These are phyloP conservation scores for Emydura subglobosa DNA, from an alignment of 2,113 vertebrate genomes.

Conservation along the genomic window DNA sequence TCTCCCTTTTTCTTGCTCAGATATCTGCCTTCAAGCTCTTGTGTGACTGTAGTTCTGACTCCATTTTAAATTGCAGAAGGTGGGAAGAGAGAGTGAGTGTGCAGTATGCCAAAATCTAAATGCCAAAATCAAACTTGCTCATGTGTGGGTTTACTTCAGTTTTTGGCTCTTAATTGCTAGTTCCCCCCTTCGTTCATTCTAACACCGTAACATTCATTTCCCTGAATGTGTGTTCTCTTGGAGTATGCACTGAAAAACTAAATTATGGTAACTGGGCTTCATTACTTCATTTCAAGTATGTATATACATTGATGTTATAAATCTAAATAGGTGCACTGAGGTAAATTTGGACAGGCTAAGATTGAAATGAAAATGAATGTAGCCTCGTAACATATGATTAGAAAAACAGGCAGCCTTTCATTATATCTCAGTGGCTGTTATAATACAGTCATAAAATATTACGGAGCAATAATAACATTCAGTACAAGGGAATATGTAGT, in stretches of 20 bases:
- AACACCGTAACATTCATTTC: not conserved
- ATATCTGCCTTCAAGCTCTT: not conserved
- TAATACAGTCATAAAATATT: not conserved
- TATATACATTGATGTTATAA: not conserved
- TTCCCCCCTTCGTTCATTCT: not conserved
- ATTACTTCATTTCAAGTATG: conserved; percentile 1
- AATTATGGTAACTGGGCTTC: conserved; percentile 5
- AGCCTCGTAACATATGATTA: not conserved
- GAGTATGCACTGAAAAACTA: not conserved
- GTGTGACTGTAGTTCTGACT: not conserved
- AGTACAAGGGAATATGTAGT: not conserved
- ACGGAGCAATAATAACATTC: not conserved
- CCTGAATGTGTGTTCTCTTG: not conserved
- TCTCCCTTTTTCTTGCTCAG: not conserved
- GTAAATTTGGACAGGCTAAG: conserved; percentile 20
- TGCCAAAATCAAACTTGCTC: not conserved
- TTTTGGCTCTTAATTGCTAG: not conserved
- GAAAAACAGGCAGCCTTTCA: conserved; percentile 26
- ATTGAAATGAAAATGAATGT: conserved; percentile 31
- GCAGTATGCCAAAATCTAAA: not conserved
- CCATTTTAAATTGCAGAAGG: not conserved
- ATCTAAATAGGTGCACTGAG: conserved; percentile 39
- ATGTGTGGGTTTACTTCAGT: not conserved
- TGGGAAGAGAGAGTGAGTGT: not conserved
- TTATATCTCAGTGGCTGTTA: conserved; percentile 6